Percentiles rank a stretch among this genome's conserved stretches.
Evolutionary conservation across 2,797 vertebrate species (phyloP).

Genomic region (Thunnus albacares): DNA sequence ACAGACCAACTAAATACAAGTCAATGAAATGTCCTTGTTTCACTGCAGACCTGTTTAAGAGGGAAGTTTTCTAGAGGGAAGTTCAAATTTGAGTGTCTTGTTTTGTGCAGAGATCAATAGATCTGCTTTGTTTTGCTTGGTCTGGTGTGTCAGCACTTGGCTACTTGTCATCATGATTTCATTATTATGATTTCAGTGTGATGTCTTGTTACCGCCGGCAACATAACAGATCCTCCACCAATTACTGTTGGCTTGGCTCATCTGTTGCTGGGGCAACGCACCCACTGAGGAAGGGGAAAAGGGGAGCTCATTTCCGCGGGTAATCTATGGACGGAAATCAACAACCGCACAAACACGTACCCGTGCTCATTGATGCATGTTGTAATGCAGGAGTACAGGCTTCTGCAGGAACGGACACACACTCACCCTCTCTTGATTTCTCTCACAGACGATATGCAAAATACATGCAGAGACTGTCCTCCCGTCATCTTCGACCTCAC

Average conservation of each 20-base stretch:
- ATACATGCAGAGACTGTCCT: slow-evolving; percentile 27
- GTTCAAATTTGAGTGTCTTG: background rate
- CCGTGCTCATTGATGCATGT: background rate
- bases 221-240: slow-evolving; percentile 33
- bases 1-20: background rate
- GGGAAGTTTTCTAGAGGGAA: background rate
- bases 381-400: background rate
- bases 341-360: slow-evolving; percentile 1
- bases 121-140: background rate
- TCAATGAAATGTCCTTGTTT: background rate
- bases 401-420: too few relatives aligned
- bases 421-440: background rate
- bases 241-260: slow-evolving; percentile 47
- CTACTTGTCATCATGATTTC: slow-evolving; percentile 12
- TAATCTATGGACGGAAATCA: slow-evolving; percentile 46
- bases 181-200: slow-evolving; percentile 12
- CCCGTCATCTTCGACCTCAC: slow-evolving; percentile 18
- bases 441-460: slow-evolving; percentile 40
- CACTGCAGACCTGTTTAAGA: background rate
- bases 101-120: slow-evolving; percentile 5
- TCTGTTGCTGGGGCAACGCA: slow-evolving; percentile 60
- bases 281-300: slow-evolving; percentile 8
- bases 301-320: slow-evolving; percentile 41
- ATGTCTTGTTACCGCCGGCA: slow-evolving; percentile 32
- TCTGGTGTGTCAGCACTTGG: slow-evolving; percentile 4